phyloP scores from a whole-genome alignment of 2,797 vertebrate genomes.

The Periophthalmus magnuspinnatus region DNA sequence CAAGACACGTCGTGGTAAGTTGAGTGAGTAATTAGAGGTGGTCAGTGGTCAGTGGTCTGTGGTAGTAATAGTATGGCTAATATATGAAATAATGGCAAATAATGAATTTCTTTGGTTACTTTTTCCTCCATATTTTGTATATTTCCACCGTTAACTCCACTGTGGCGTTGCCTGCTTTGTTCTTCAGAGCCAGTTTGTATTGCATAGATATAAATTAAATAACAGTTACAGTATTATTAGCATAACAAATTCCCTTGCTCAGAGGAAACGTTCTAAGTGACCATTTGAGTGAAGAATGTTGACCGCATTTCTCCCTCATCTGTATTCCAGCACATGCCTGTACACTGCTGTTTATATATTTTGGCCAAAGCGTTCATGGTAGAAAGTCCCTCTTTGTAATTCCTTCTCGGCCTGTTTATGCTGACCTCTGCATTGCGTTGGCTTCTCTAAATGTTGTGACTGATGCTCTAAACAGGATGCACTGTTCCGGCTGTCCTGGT shows the following conservation, averaged over 20 bases:
- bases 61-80: no score
- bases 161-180: neutral
- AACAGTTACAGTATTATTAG: constrained; percentile 7
- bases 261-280: constrained; percentile 50
- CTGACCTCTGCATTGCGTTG: constrained; percentile 28
- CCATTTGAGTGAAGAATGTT: constrained; percentile 51
- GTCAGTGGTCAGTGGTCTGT: no score
- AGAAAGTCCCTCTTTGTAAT: constrained; percentile 34
- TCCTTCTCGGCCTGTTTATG: constrained; percentile 43
- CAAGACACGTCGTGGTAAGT: no score
- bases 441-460: constrained; percentile 61
- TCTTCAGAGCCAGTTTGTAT: neutral
- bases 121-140: neutral
- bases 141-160: no score
- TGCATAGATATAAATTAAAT: neutral
- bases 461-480: constrained; percentile 69
- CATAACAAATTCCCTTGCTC: constrained; percentile 17
- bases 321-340: constrained; percentile 31
- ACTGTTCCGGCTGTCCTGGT: constrained; percentile 42
- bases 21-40: no score
- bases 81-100: no score
- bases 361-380: constrained; percentile 33
- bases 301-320: constrained; percentile 41
- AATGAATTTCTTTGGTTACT: no score
- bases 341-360: constrained; percentile 45